Percentiles rank a stretch among this genome's conserved stretches.
phyloP scores from a whole-genome alignment of 2,797 vertebrate genomes.

The Fistularia tabacaria region DNA sequence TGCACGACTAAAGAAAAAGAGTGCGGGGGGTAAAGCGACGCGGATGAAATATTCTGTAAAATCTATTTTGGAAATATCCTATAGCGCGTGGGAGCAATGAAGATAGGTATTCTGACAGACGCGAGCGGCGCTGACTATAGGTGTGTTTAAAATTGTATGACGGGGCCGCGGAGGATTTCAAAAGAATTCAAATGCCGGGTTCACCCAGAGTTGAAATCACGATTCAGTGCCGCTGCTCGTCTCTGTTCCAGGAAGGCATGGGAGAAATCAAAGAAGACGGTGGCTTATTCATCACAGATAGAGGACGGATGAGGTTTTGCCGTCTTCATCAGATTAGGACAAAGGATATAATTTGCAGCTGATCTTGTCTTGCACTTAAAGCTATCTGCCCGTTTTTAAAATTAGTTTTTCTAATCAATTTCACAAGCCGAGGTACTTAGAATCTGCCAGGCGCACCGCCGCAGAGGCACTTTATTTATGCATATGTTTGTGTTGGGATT shows the following conservation, averaged over 20 bases:
- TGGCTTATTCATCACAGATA: too few species aligned
- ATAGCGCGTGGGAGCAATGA: slow-evolving; percentile 35
- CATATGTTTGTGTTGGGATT: too few species aligned
- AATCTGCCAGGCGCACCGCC: too few species aligned
- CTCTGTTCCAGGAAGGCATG: slow-evolving; percentile 7
- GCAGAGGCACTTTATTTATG: too few species aligned
- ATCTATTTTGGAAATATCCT: slow-evolving; percentile 56
- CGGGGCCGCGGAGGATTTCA: slow-evolving; percentile 65
- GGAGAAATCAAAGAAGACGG: too few species aligned
- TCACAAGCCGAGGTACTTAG: too few species aligned
- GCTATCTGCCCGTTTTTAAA: too few species aligned
- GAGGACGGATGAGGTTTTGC: not conserved
- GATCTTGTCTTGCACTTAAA: too few species aligned
- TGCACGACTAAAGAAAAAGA: slow-evolving; percentile 26
- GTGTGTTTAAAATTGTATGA: slow-evolving; percentile 69
- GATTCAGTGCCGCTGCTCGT: slow-evolving; percentile 51
- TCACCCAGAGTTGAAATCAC: slow-evolving; percentile 70
- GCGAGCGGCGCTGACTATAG: slow-evolving; percentile 60
- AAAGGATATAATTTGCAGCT: too few species aligned
- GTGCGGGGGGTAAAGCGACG: slow-evolving; percentile 14
- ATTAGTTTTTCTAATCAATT: too few species aligned
- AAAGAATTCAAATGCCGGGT: slow-evolving; percentile 72
- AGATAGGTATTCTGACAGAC: slow-evolving; percentile 42
- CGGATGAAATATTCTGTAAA: slow-evolving; percentile 44
- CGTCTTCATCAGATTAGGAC: too few species aligned